Percentiles rank a stretch among this genome's conserved stretches.
Conservation (phyloP, 2,888 invertebrate genomes). For the Xestobium rufovillosum region DNA sequence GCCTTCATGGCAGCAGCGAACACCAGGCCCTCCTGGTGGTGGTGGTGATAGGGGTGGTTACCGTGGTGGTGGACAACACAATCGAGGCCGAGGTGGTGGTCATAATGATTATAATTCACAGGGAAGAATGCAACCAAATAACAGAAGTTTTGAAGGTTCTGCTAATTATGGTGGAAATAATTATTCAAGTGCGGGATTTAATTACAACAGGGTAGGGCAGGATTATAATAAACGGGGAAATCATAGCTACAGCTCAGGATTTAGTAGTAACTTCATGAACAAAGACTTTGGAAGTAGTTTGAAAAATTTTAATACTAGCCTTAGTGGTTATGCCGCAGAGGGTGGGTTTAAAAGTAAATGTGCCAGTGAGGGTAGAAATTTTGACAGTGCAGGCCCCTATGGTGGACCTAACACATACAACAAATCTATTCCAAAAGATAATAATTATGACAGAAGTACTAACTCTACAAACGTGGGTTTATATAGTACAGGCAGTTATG, state of each 20-base stretch:
- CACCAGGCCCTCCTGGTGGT: constrained; percentile 44
- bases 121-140: too few species aligned
- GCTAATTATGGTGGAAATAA: neutral
- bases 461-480: constrained; percentile 23
- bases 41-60: constrained; percentile 43
- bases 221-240: constrained; percentile 13
- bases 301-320: too few species aligned
- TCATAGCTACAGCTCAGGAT: constrained; percentile 8
- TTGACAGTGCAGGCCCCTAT: constrained; percentile 23
- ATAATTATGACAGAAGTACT: constrained; percentile 22
- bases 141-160: neutral
- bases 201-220: constrained; percentile 20
- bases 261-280: neutral
- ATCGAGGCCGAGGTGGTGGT: constrained; percentile 29
- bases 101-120: neutral
- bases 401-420: constrained; percentile 2
- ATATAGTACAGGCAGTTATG: constrained; percentile 34
- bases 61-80: constrained; percentile 33
- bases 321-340: too few species aligned
- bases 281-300: neutral
- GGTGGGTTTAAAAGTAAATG: constrained; percentile 24
- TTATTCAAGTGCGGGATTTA: constrained; percentile 5
- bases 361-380: constrained; percentile 17
- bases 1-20: constrained; percentile 85
- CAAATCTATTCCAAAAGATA: too few species aligned